These are phyloP conservation scores for Papilio xuthus DNA, from an alignment of 1,140 invertebrate genomes.

Conservation along the genomic window DNA sequence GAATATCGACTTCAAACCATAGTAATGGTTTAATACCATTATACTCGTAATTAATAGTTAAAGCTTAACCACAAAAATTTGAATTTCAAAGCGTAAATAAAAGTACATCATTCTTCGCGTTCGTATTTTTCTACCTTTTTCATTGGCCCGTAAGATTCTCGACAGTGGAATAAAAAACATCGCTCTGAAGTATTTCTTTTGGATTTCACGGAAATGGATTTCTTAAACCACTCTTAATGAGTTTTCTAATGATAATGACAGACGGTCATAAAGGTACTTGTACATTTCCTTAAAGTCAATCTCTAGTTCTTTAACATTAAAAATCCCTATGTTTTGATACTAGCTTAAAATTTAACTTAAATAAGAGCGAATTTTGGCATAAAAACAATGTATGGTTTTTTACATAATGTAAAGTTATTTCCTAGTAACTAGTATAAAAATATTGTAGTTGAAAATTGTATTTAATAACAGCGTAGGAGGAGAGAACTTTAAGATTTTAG, in stretches of 20 bases:
- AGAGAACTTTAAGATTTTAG: slow-evolving; percentile 16
- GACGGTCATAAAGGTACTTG: slow-evolving; percentile 23
- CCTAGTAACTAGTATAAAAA: not conserved
- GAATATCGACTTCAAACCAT: not conserved
- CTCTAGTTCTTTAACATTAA: not conserved
- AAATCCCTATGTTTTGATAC: not conserved
- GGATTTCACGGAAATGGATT: slow-evolving; percentile 49
- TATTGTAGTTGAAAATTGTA: not conserved
- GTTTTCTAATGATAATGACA: slow-evolving; percentile 50
- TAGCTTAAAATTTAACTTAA: no score
- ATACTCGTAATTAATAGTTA: not conserved
- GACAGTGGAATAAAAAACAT: slow-evolving; percentile 55
- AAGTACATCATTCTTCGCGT: not conserved
- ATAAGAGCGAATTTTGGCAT: no score
- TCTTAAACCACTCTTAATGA: slow-evolving; percentile 50
- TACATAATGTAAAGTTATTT: no score
- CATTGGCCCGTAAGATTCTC: slow-evolving; percentile 42
- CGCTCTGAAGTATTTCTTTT: slow-evolving; percentile 43
- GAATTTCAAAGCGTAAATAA: not conserved
- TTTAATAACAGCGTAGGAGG: not conserved
- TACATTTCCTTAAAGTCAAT: not conserved
- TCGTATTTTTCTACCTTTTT: slow-evolving; percentile 43
- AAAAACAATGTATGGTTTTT: no score
- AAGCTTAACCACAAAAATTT: not conserved
- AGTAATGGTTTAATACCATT: not conserved